Evolutionary conservation across 2,888 invertebrate species (phyloP), one percentile per base, ranked within the genome.

Genomic region (Myopa tessellatipennis): DNA sequence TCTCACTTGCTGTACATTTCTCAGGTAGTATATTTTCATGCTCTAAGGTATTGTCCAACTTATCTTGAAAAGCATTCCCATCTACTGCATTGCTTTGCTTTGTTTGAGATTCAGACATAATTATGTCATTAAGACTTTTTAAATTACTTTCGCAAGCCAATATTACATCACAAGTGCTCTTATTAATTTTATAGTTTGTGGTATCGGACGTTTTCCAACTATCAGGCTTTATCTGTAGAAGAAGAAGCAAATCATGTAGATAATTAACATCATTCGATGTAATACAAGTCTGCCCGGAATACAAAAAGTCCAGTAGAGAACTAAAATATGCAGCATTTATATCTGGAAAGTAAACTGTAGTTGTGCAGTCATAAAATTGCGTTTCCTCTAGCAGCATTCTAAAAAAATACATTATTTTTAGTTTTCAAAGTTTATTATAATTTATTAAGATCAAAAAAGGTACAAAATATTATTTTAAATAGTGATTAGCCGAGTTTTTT

Each of bases 151-250:
- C 69, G 60, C 75, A 75, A 58, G 75, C 52, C 34, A 75, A 60
- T 58, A 75, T 75, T 16, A 75, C 75, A 55, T 75, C 75, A 45
- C 75, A 75, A 45, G 75, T 34, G 60, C 45, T 68, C 18, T 65
- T 67, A 7, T 52, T 74, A n/a, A 67, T 65, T 58, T 75, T 75
- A 60, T 40, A 60, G 61, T n/a, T 65, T 16, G 26, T 74, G 88
- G 91, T 84, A 87, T 89, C 88, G 63, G 87, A 88, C 61, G 91
- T 91, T 86, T 91, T 91, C 93, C 94, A 94, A 85, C 94, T 93
- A 85, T 95, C 95, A 81, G 95, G 94, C 89, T 95, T 95, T 82
- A 96, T 96, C 91, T 95, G 95, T 84, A 96, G 90, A 83, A 96
- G 90, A 88, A 95, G 94, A 88, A 96, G 93, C 77, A 96, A 90